Evolutionary conservation across 2,888 invertebrate species (phyloP).

Genomic region (Caenorhabditis sulstoni): DNA sequence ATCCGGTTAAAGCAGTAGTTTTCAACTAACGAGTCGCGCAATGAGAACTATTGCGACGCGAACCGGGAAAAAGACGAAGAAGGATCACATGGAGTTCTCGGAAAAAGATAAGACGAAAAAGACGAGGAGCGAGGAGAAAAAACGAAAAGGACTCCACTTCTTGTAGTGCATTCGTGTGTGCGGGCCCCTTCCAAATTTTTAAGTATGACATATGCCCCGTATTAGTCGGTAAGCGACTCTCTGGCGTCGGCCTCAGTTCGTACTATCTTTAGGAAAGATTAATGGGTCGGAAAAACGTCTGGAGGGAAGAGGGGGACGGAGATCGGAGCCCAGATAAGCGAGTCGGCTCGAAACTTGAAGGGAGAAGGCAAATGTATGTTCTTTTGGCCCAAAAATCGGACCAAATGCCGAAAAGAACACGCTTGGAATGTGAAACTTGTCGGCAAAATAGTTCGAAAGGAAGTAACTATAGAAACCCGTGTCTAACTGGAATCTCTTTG

Average conservation of each 20-base stretch:
- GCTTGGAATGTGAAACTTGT: not conserved
- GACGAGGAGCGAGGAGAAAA: constrained; percentile 24
- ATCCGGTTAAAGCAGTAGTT: constrained; percentile 15
- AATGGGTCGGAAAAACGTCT: constrained; percentile 56
- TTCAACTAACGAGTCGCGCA: constrained; percentile 5
- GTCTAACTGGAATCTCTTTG: constrained; percentile 27
- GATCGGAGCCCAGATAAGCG: constrained; percentile 37
- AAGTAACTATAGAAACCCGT: constrained; percentile 27
- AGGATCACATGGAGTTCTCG: constrained; percentile 21
- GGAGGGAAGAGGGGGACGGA: not conserved
- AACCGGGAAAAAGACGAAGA: constrained; percentile 14
- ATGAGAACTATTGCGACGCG: constrained; percentile 5
- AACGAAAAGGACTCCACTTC: constrained; percentile 43
- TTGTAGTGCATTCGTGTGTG: constrained; percentile 56
- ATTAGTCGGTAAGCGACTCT: constrained; percentile 55
- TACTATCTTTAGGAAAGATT: constrained; percentile 58
- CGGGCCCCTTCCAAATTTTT: constrained; percentile 47
- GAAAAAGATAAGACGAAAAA: constrained; percentile 14
- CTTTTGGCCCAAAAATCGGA: too few relatives aligned
- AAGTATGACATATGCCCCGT: constrained; percentile 60
- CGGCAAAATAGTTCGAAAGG: not conserved
- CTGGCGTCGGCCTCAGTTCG: constrained; percentile 47
- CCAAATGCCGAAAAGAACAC: not conserved
- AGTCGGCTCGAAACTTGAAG: not conserved
- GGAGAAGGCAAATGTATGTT: not conserved